Base-by-base conservation (phyloP, 2,797 vertebrate genomes). In the Arremon aurantiirostris region DNA sequence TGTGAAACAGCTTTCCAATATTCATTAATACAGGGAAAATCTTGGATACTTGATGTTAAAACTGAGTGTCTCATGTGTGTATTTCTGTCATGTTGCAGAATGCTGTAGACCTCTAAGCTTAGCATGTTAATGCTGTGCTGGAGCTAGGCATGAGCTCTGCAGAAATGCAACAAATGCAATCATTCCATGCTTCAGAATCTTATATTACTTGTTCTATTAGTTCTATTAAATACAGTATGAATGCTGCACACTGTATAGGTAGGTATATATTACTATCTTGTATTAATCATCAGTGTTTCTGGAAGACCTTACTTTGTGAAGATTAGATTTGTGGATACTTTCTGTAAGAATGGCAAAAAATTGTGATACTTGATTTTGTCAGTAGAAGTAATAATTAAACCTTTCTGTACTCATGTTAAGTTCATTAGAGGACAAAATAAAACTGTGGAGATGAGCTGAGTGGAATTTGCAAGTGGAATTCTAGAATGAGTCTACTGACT, bases 21-120 rank as follows among this genome's bases (percentile, higher is more conserved):
- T 50, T 9, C 12, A 28, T 86, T 50, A 52, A 52, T 46, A 37
- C 6, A 32, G 14, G 23, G 27, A 83, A 73, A 80, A 72, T 47
- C 19, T 55, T 52, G 26, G 23, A 4, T 89, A 42, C 59, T 63
- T 81, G 6, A 20, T 86, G 27, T 55, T 32, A 81, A 75, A 89
- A 59, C 22, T 20, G 27, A 56, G 3, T 39, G 8, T 77, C 7
- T 76, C 0, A 2, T 5, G 1, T 12, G 4, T 47, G 2, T 60
- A 14, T 65, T 89, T 81, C 24, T 82, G 26, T 68, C 47, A 7
- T 20, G 13, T 44, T 81, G 30, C 7, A 28, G 27, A 42, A 71
- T 86, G 50, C 20, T 79, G 19, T n/a, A 46, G 34, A 12, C 28
- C 55, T 82, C 30, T 81, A 22, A 83, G 34, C 12, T 66, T 75